Percentiles rank a stretch among this genome's conserved stretches.
phyloP scores from a whole-genome alignment of 1,140 invertebrate genomes.

The Thereuonema tuberculata region DNA sequence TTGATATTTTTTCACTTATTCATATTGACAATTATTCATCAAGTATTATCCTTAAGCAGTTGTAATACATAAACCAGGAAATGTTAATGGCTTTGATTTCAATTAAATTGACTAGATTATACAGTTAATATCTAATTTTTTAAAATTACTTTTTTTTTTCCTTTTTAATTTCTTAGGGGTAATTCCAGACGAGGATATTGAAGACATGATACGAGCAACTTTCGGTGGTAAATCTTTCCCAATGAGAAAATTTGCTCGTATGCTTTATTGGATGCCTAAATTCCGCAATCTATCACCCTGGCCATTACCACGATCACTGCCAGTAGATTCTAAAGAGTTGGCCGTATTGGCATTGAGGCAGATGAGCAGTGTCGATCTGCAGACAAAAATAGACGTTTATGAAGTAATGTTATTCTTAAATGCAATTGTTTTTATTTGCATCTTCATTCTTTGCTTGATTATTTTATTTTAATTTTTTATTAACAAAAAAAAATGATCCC shows the following conservation, averaged over 20 bases:
- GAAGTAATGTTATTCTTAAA: conserved; percentile 39
- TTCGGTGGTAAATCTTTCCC: conserved; percentile 70
- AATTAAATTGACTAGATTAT: no score
- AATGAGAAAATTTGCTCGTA: conserved; percentile 67
- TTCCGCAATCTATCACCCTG: conserved; percentile 85
- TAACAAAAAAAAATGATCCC: no score
- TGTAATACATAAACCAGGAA: no score
- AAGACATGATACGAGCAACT: conserved; percentile 59
- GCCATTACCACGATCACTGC: conserved; percentile 57
- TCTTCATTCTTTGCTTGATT: no score
- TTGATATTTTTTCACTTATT: no score
- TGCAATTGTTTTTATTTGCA: neutral
- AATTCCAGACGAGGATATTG: conserved; percentile 77
- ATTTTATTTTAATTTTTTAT: no score
- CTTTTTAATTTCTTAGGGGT: conserved; percentile 54
- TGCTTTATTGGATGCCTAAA: conserved; percentile 99
- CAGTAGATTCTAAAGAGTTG: conserved; percentile 58
- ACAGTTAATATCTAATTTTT: conserved; percentile 6
- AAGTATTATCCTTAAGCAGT: no score
- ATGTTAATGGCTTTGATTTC: no score
- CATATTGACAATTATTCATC: no score
- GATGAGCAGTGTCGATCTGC: conserved; percentile 72
- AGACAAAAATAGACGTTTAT: conserved; percentile 51
- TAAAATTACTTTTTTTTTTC: no score
- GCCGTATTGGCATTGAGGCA: conserved; percentile 70